Evolutionary conservation across 2,113 vertebrate species (phyloP).

Genomic region (Condylura cristata): DNA sequence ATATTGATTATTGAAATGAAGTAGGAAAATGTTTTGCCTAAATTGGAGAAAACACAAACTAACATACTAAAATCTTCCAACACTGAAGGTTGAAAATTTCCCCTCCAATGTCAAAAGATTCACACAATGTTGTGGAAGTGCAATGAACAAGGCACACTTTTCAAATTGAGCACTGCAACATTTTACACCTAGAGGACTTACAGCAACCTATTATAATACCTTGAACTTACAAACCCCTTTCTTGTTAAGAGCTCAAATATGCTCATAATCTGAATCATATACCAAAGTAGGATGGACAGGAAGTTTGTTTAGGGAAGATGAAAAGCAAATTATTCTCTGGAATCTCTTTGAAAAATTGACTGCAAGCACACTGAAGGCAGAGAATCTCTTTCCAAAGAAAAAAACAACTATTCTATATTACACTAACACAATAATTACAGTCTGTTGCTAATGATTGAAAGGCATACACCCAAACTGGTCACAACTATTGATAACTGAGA

Average conservation of each 20-base stretch:
- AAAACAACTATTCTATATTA: neutral
- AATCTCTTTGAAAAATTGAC: neutral
- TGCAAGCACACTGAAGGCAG: neutral
- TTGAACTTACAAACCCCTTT: neutral
- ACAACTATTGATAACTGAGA: neutral
- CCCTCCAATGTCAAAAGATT: neutral
- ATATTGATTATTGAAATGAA: neutral
- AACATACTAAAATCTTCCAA: conserved; percentile 27
- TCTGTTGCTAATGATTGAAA: neutral
- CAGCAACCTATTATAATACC: neutral
- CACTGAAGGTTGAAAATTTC: neutral
- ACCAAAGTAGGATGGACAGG: neutral
- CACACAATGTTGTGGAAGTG: neutral
- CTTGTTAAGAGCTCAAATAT: conserved; percentile 23
- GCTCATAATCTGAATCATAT: conserved; percentile 46
- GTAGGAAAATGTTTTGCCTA: neutral
- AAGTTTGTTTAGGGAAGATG: neutral
- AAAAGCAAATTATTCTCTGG: conserved; percentile 11
- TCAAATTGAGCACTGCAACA: neutral
- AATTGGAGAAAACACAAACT: neutral
- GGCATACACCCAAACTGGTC: neutral
- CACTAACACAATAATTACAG: neutral
- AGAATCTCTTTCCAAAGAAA: neutral
- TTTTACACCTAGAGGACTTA: neutral
- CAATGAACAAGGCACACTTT: neutral